Base-by-base conservation (phyloP, 2,888 invertebrate genomes). In the Ophion ellenae region DNA sequence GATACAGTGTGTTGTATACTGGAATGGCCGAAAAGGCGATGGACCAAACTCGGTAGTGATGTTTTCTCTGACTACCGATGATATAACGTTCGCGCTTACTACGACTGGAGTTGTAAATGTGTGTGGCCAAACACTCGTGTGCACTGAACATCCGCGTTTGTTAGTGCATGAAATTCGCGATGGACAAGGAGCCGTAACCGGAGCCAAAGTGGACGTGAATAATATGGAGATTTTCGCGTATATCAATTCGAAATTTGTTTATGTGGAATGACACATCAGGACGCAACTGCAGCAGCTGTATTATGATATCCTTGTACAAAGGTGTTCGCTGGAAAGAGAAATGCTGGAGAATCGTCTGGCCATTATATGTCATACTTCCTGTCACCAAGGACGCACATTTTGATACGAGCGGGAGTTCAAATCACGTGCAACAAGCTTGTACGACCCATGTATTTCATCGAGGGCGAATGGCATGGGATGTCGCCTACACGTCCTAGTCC, bases 91-190 rank as follows among this genome's bases (percentile, higher is more conserved):
- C 20, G 78, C 69, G 1, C 78, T 78, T 24, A 67, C 67, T 20
- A 36, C 45, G n/a, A 36, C 14, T 36, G 20, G 20, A 7, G 14
- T 28, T n/a, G 14, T 69, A 14, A 40, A n/a, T 20, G 69, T 74
- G 5, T 81, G 81, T n/a, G 81, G 75, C 17, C 32, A 69, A 32
- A 67, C 17, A 3, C 10, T 81, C 24, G 28, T 81, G 5, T 67
- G 74, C 24, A 81, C 74, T 5, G 81, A 81, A 11, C 81, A 81
- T 75, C 81, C 57, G n/a, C 28, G 59, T 28, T 61, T 81, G 14
- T 24, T 74, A 14, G 75, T 75, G 1, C 45, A 74, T 32, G 81
- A 75, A 67, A 57, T 67, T 2, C 28, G 53, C 10, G 40, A 61
- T 24, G 67, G 75, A 59, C 40, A 67, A 66, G 20, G 45, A 20